Evolutionary conservation across 2,888 invertebrate genomes (phyloP).

Genomic region (Xestia xanthographa): DNA sequence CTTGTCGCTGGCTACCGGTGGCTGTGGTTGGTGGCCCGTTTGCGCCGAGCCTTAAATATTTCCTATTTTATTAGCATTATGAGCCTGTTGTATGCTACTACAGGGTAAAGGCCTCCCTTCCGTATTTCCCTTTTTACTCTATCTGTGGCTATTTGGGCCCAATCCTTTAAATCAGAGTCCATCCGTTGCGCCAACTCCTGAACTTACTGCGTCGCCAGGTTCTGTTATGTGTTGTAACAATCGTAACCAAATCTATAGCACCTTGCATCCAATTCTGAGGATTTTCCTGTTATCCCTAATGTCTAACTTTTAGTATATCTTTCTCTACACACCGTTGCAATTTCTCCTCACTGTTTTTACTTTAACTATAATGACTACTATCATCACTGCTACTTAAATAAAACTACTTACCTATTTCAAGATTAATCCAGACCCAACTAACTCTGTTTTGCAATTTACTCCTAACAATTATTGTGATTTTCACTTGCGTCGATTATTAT

Average conservation of each 20-base stretch:
- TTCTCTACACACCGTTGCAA: background rate
- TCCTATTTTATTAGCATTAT: background rate
- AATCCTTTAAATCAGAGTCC: background rate
- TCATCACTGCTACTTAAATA: background rate
- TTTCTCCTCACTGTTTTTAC: background rate
- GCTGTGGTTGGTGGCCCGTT: too few species aligned
- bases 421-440: too few species aligned
- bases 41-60: too few species aligned
- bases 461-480: background rate
- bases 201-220: too few species aligned
- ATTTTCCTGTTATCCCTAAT: background rate
- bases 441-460: fast-evolving
- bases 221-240: too few species aligned
- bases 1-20: too few species aligned
- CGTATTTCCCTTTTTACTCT: background rate
- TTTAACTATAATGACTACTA: background rate
- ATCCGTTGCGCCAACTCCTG: background rate
- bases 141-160: background rate
- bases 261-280: background rate
- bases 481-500: background rate
- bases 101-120: background rate
- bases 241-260: background rate
- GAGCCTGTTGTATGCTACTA: background rate
- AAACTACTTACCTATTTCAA: background rate
- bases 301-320: background rate